Evolutionary conservation across 2,797 vertebrate species (phyloP), one percentile per base, ranked within the genome.

Genomic region (Oceanodroma leucorhoa): DNA sequence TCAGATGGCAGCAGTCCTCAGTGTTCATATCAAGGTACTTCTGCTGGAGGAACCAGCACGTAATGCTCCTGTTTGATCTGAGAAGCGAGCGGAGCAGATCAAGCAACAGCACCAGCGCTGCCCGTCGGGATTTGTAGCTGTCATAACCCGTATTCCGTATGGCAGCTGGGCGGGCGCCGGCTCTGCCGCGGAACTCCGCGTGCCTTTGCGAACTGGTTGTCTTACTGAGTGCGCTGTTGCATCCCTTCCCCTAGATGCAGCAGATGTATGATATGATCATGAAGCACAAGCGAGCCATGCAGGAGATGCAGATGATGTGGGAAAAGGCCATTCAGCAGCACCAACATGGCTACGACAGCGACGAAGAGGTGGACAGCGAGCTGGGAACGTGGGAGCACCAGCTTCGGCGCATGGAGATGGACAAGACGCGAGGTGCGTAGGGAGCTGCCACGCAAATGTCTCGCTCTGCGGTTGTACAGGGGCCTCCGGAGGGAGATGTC

Each of bases 201-300:
- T 36, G 51, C 23, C n/a, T 18, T 57, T 6, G 7, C 1, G 26
- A 13, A 4, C 5, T 1, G 17, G 5, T 27, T 17, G 45, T 19
- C 48, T 41, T 8, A 16, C 3, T 4, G 24, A 32, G n/a, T 0
- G 5, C 2, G 2, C 81, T 30, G 14, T 23, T n/a, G 8, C 6
- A 4, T 60, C 26, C 43, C 79, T 13, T 4, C 73, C 41, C 57
- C 5, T 93, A 99, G 99, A 99, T 99, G 99, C 99, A 99, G 97
- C 99, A 99, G 97, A 99, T 99, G 99, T 99, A 99, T 1, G 99
- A 99, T 51, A 98, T 99, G 98, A 99, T 99, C 94, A 99, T 99
- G 99, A 99, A 99, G 96, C 99, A 99, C 97, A 99, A 99, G 96
- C 98, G 98, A 3, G 99, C 99, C 0, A 99, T 99, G 99, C 99